Evolutionary conservation across 2,888 invertebrate species (phyloP).

Genomic region (Acronicta aceris): DNA sequence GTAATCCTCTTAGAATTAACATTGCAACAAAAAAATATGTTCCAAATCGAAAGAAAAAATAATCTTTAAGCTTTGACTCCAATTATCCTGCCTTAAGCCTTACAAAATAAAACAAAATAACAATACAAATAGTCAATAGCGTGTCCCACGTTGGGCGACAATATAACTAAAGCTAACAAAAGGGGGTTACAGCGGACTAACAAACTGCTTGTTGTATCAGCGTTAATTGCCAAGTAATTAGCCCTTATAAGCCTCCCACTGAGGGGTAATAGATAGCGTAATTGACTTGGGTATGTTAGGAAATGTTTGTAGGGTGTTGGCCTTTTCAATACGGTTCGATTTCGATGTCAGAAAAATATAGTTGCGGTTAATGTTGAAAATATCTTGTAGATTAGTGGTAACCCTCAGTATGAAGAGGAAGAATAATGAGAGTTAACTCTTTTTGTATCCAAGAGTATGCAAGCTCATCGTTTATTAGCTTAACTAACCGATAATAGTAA

Average conservation of each 20-base stretch:
- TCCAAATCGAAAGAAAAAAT: conserved; percentile 4
- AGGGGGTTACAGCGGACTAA: conserved; percentile 38
- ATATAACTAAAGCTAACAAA: conserved; percentile 40
- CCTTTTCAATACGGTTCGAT: conserved; percentile 5
- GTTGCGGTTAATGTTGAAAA: background rate
- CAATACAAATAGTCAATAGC: conserved; percentile 35
- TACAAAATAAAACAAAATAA: conserved; percentile 38
- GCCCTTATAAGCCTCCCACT: conserved; percentile 44
- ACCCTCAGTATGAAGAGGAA: too few species aligned
- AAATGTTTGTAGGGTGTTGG: conserved; percentile 2
- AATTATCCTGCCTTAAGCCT: conserved; percentile 26
- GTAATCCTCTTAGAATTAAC: too few species aligned
- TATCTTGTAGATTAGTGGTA: too few species aligned
- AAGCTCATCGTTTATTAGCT: too few species aligned
- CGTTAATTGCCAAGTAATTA: conserved; percentile 57
- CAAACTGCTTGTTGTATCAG: conserved; percentile 55
- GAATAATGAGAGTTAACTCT: too few species aligned
- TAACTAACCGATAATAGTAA: too few species aligned
- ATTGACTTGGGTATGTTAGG: conserved; percentile 38
- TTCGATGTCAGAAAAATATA: background rate
- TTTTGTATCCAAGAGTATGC: too few species aligned
- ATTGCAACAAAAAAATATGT: background rate
- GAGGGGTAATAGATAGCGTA: conserved; percentile 49
- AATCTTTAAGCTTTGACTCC: conserved; percentile 6
- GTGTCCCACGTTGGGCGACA: conserved; percentile 37